phyloP scores from a whole-genome alignment of 1,140 invertebrate genomes.

The Ceratosolen solmsi region DNA sequence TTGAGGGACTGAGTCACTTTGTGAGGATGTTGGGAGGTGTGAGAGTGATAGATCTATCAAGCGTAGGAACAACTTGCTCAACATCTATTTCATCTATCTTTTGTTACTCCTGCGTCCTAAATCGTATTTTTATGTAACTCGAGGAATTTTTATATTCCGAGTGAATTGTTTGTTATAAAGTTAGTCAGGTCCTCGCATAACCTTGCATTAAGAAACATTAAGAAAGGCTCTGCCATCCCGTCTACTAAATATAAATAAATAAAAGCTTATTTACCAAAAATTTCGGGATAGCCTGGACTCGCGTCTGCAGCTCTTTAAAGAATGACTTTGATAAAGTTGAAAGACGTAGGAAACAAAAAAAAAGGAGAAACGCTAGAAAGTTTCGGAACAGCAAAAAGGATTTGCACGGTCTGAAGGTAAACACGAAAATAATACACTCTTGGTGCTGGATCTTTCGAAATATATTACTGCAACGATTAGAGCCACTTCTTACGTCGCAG shows the following conservation, averaged over 20 bases:
- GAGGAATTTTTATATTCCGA: no score
- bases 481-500: neutral
- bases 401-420: neutral
- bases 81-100: no score
- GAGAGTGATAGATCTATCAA: no score
- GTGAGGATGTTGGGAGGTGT: no score
- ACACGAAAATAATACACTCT: neutral
- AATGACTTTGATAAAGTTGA: constrained; percentile 17
- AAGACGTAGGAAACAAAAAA: neutral
- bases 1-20: no score
- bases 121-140: no score
- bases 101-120: no score
- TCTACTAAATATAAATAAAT: neutral
- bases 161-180: no score
- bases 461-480: neutral
- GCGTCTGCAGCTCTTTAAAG: neutral
- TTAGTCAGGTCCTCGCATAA: neutral
- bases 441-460: neutral
- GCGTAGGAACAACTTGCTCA: no score
- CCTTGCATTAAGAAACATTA: neutral
- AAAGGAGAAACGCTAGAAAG: neutral
- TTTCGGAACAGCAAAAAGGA: constrained; percentile 3
- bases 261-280: neutral
- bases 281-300: neutral
- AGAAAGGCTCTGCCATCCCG: no score